Evolutionary conservation across 2,797 vertebrate genomes (phyloP).

Genomic region (Hemibagrus guttatus): DNA sequence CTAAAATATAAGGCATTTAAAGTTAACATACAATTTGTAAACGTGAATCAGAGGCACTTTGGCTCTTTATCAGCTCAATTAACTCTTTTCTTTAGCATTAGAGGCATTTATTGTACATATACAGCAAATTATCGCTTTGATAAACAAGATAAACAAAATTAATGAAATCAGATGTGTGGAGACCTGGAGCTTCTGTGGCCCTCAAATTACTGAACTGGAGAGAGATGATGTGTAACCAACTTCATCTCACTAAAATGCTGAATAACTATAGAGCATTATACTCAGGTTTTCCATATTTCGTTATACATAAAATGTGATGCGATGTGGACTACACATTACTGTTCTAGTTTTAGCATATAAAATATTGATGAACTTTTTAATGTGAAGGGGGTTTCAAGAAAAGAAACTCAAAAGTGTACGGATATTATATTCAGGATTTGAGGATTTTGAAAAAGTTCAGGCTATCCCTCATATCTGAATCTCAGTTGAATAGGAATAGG

Average conservation of each 20-base stretch:
- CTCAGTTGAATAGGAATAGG: not conserved
- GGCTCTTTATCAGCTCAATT: not conserved
- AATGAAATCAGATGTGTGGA: not conserved
- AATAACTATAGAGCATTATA: not conserved
- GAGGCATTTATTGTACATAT: not conserved
- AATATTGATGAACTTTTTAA: conserved; percentile 10
- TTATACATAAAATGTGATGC: not conserved
- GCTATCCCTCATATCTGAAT: not conserved
- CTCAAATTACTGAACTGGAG: not conserved
- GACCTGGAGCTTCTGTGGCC: not conserved
- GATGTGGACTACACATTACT: not conserved
- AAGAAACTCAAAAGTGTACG: not conserved
- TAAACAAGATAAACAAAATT: not conserved
- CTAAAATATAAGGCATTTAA: not conserved
- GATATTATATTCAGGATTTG: not conserved
- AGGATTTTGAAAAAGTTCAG: not conserved
- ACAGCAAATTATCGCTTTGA: not conserved
- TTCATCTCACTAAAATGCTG: not conserved
- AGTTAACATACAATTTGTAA: not conserved
- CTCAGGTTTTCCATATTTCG: not conserved
- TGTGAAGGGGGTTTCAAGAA: not conserved
- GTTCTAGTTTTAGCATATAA: not conserved
- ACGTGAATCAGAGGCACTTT: not conserved
- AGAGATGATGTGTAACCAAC: not conserved
- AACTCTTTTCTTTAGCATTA: not conserved